Percentiles rank a stretch among this genome's conserved stretches.
Evolutionary conservation across 2,797 vertebrate species (phyloP).

Genomic region (Spatula versicolor): DNA sequence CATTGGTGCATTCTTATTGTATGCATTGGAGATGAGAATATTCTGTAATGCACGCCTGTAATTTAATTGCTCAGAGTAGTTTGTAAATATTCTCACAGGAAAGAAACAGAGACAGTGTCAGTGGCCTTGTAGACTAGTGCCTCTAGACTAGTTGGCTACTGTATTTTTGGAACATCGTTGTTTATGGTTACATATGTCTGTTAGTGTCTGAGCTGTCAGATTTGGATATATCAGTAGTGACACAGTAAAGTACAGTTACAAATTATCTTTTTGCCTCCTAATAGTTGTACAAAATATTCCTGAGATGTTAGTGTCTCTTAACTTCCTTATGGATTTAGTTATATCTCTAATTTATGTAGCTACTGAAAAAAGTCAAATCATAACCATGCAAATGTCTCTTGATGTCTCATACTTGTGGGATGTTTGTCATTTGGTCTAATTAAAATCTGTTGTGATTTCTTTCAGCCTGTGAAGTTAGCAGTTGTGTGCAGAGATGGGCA

Average conservation of each 20-base stretch:
- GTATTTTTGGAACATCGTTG: not conserved
- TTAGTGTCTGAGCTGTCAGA: not conserved
- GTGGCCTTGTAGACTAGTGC: not conserved
- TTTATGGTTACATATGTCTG: not conserved
- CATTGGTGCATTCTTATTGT: not conserved
- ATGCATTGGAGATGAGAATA: not conserved
- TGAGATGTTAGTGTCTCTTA: not conserved
- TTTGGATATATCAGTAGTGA: not conserved
- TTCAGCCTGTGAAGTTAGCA: conserved; percentile 92
- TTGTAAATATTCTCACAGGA: too few relatives aligned
- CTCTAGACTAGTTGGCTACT: not conserved
- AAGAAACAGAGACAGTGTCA: not conserved
- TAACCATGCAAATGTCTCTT: not conserved
- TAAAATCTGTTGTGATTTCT: conserved; percentile 4
- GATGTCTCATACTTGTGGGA: not conserved
- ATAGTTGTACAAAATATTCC: not conserved
- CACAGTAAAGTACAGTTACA: not conserved
- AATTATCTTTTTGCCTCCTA: not conserved
- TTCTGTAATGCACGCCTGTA: not conserved
- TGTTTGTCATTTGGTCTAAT: not conserved
- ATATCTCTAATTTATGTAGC: not conserved
- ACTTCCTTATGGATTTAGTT: not conserved
- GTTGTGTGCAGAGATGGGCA: conserved; percentile 96
- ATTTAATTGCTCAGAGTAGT: not conserved
- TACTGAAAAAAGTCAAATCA: not conserved